A percentile compares a stretch with the other conserved stretches of the same genome.
phyloP scores from a whole-genome alignment of 2,113 vertebrate genomes.

The Ciconia stormi region DNA sequence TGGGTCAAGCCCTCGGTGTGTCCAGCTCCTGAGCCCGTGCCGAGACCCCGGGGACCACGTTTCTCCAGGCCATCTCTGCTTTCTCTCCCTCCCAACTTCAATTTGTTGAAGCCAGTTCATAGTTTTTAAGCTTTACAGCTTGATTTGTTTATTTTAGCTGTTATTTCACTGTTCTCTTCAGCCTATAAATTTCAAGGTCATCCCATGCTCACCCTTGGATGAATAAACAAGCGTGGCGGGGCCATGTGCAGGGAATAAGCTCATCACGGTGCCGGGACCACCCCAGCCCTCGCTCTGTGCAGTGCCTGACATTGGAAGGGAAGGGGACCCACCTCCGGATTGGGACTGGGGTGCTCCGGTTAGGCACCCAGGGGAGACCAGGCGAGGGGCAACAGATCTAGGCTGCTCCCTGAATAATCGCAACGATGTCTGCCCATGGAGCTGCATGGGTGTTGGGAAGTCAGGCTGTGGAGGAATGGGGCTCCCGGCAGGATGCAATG shows the following conservation, averaged over 20 bases:
- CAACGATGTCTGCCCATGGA: fast-evolving
- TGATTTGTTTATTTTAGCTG: constrained; percentile 65
- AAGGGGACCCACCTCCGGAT: background rate
- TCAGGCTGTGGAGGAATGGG: fast-evolving
- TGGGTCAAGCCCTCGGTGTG: background rate
- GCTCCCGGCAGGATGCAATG: background rate
- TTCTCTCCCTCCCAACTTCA: background rate
- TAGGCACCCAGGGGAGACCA: background rate
- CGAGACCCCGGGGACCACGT: fast-evolving
- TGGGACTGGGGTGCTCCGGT: background rate
- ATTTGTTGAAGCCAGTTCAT: constrained; percentile 23
- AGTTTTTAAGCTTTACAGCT: constrained; percentile 50
- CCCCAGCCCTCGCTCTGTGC: background rate
- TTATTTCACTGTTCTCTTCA: constrained; percentile 53
- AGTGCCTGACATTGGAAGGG: background rate
- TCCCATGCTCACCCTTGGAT: constrained; percentile 40
- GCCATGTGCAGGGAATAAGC: constrained; percentile 41
- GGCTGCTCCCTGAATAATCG: background rate
- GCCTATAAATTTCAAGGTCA: constrained; percentile 72
- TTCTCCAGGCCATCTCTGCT: background rate
- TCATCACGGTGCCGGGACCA: background rate
- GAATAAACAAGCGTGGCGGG: constrained; percentile 46
- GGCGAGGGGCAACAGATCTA: background rate
- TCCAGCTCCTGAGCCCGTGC: background rate
- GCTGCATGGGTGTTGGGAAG: background rate